phyloP scores from a whole-genome alignment of 37 sponge, comb jelly and placozoan genomes.

The Hexactinellida sp. region DNA sequence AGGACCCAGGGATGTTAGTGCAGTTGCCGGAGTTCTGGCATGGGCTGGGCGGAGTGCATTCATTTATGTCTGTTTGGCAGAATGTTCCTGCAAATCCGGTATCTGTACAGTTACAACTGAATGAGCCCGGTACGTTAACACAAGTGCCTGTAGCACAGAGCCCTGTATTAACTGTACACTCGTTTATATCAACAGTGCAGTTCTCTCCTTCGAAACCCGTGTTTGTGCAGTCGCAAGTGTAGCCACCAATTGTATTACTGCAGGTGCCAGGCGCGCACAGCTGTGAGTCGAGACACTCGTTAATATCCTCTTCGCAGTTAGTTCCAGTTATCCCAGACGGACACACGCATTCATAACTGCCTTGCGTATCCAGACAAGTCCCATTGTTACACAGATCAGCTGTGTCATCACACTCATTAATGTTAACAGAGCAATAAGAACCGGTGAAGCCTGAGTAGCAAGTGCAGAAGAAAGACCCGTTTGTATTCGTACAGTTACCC shows the following conservation, averaged over 20 bases:
- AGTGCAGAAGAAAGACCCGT: not conserved
- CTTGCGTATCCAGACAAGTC: not conserved
- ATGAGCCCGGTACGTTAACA: not conserved
- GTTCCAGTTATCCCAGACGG: not conserved
- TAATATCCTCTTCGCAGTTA: not conserved
- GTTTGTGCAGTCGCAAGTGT: not conserved
- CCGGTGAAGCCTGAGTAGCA: not conserved
- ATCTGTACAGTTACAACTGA: not conserved
- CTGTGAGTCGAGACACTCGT: not conserved
- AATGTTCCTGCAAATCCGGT: not conserved
- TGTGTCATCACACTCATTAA: not conserved
- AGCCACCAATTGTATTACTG: not conserved
- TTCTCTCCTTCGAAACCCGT: not conserved
- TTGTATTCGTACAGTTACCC: not conserved
- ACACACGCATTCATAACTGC: not conserved
- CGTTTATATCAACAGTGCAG: not conserved
- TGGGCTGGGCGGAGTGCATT: not conserved
- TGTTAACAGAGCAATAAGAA: not conserved
- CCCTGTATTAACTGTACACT: not conserved
- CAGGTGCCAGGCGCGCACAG: not conserved
- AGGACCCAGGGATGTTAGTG: not conserved
- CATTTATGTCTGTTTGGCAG: not conserved
- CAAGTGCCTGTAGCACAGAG: not conserved
- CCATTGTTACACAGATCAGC: not conserved
- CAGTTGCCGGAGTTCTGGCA: not conserved